Evolutionary conservation across 2,113 vertebrate species (phyloP).

Genomic region (Serilophus lunatus): DNA sequence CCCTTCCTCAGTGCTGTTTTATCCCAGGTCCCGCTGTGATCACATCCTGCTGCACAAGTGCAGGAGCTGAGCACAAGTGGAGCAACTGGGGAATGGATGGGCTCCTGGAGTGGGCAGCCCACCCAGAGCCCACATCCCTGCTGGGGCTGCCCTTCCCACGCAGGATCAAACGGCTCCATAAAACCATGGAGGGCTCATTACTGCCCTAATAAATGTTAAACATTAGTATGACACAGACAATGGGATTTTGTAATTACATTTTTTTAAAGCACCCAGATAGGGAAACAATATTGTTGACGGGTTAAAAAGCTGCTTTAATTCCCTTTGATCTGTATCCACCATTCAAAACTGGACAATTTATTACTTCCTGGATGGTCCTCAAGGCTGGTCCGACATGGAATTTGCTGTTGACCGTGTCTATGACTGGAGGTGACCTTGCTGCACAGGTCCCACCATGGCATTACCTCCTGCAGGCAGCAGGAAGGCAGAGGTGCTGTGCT

Average conservation of each 20-base stretch:
- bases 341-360: constrained; percentile 28
- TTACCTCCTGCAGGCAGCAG: not conserved
- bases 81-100: rapidly evolving
- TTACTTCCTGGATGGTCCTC: constrained; percentile 30
- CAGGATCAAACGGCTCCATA: not conserved
- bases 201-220: not conserved
- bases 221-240: not conserved
- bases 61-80: not conserved
- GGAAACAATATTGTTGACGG: not conserved
- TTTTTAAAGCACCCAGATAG: not conserved
- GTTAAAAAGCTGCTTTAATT: not conserved
- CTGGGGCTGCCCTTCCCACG: not conserved
- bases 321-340: constrained; percentile 28
- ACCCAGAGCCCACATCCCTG: not conserved
- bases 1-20: not conserved
- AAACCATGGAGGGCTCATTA: not conserved
- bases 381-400: not conserved
- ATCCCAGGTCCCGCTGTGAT: rapidly evolving
- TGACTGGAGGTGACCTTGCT: not conserved
- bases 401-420: not conserved
- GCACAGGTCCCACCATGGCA: not conserved
- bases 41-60: not conserved
- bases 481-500: not conserved
- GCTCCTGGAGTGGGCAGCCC: not conserved
- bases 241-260: not conserved